These are phyloP conservation scores for Danionella cerebrum DNA, from an alignment of 2,113 vertebrate genomes.

Conservation along the genomic window DNA sequence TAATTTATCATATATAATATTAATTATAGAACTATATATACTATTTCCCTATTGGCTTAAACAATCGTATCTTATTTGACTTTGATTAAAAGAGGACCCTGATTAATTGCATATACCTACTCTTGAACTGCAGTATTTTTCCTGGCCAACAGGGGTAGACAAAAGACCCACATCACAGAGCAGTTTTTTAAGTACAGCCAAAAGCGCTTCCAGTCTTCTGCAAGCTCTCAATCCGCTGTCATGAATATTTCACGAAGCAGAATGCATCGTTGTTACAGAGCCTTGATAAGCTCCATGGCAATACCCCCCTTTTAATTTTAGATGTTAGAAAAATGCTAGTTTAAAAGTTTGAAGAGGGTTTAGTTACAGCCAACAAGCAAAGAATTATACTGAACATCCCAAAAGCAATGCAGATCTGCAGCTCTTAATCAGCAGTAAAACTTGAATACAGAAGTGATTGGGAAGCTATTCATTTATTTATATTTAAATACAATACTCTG, in stretches of 20 bases:
- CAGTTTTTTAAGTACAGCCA: neutral
- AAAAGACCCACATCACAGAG: neutral
- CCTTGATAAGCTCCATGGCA: too few relatives aligned
- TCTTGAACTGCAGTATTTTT: slow-evolving; percentile 23
- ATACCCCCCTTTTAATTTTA: too few relatives aligned
- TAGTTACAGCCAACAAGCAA: too few relatives aligned
- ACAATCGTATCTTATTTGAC: too few relatives aligned
- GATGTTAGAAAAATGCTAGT: too few relatives aligned
- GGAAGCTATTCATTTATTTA: too few relatives aligned
- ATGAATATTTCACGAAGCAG: neutral
- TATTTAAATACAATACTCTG: neutral
- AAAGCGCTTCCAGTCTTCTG: neutral
- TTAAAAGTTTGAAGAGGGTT: too few relatives aligned
- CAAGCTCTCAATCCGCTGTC: neutral
- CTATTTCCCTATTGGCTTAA: too few relatives aligned
- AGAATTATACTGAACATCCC: neutral
- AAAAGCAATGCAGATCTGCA: neutral
- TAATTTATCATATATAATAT: too few relatives aligned
- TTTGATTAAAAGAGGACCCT: too few relatives aligned
- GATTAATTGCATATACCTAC: too few relatives aligned
- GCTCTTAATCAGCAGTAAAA: neutral
- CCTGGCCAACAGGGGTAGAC: slow-evolving; percentile 40
- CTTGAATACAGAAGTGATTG: neutral
- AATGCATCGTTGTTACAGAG: neutral
- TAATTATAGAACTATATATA: too few relatives aligned